Evolutionary conservation across 2,113 vertebrate species (phyloP).

Genomic region (Nestor notabilis): DNA sequence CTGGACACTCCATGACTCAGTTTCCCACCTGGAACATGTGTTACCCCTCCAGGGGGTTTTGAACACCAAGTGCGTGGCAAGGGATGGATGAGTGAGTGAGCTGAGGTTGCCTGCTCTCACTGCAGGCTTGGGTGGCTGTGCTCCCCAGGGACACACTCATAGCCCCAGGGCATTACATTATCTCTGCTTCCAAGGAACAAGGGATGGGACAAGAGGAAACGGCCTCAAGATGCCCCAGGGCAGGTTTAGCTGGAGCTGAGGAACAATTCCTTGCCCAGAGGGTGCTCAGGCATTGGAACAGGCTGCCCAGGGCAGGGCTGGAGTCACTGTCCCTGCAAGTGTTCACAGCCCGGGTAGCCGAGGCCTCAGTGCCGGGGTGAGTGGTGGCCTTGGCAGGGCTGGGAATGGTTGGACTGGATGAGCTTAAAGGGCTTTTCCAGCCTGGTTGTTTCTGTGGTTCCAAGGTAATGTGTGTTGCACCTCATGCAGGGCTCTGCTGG

Average conservation of each 20-base stretch:
- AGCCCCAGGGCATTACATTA: background rate
- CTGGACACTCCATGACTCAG: background rate
- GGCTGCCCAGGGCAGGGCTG: background rate
- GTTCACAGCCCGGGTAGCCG: too few species aligned
- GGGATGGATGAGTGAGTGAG: background rate
- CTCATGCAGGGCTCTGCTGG: background rate
- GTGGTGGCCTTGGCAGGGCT: background rate
- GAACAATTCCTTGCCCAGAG: too few species aligned
- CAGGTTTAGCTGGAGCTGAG: too few species aligned
- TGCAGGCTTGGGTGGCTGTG: background rate
- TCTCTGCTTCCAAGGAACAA: too few species aligned
- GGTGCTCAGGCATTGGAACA: too few species aligned
- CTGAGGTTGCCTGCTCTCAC: background rate
- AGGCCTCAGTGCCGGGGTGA: too few species aligned
- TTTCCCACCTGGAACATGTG: background rate
- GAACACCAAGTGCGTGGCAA: background rate
- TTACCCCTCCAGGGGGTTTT: background rate
- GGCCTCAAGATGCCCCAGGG: too few species aligned
- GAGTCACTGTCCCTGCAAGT: too few species aligned
- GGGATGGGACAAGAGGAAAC: too few species aligned
- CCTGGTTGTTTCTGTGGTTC: background rate
- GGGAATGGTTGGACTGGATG: background rate
- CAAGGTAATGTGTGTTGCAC: background rate
- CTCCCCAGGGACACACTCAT: background rate
- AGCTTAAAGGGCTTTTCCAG: background rate